Conservation (phyloP, 2,888 invertebrate species). For the Pyralis farinalis region DNA sequence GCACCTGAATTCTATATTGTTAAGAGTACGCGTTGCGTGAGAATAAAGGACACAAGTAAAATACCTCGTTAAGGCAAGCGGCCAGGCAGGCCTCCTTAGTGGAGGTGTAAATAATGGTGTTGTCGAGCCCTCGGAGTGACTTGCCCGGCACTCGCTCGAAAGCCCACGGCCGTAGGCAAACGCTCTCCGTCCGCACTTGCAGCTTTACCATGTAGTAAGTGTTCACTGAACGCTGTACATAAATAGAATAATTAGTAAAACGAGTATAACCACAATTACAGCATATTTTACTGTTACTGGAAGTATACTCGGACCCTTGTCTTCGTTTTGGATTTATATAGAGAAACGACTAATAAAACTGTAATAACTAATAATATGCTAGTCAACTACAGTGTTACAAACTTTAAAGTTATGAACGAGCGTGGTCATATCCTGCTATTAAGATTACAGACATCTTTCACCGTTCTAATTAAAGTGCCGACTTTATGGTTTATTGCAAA, state of each 20-base stretch:
- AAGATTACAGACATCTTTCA: no score
- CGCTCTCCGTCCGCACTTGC: slow-evolving; percentile 93
- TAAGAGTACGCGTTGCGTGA: not conserved
- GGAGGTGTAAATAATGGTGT: slow-evolving; percentile 95
- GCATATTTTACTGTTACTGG: not conserved
- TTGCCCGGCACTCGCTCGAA: slow-evolving; percentile 97
- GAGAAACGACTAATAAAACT: no score
- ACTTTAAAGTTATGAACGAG: no score
- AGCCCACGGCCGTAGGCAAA: slow-evolving; percentile 95
- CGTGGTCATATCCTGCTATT: no score
- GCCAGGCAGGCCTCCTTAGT: slow-evolving; percentile 97
- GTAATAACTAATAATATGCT: no score
- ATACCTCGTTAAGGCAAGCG: slow-evolving; percentile 94
- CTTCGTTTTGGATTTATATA: no score
- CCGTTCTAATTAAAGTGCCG: not conserved
- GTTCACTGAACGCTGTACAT: slow-evolving; percentile 83
- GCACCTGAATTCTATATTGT: not conserved
- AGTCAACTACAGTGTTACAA: no score
- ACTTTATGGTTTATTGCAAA: no score
- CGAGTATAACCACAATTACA: not conserved
- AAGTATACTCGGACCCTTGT: no score
- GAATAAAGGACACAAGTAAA: not conserved
- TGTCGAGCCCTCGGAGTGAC: slow-evolving; percentile 93
- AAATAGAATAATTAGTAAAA: slow-evolving; percentile 7
- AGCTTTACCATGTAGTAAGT: slow-evolving; percentile 98